Conservation (phyloP, 2,113 vertebrate species). For the Podarcis raffonei region DNA sequence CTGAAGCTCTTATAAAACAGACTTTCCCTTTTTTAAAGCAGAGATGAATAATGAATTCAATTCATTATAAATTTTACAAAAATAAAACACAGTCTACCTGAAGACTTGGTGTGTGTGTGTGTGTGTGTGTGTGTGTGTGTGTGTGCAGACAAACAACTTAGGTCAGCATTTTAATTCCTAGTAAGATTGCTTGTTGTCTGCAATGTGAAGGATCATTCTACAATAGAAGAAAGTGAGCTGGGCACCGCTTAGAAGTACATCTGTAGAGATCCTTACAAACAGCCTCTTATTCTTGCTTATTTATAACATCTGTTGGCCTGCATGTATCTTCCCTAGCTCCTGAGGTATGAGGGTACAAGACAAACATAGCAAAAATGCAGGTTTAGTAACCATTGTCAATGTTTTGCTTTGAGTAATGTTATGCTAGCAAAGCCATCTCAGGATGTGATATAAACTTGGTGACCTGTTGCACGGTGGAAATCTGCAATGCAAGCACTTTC, state of each 20-base stretch:
- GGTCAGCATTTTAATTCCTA: neutral
- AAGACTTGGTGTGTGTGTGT: neutral
- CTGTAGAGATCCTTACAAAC: neutral
- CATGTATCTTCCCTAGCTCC: constrained; percentile 7
- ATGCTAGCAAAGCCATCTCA: constrained; percentile 38
- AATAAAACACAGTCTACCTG: neutral
- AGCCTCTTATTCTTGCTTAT: constrained; percentile 12
- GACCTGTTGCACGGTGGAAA: constrained; percentile 28
- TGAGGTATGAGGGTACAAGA: constrained; percentile 24
- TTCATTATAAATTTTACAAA: neutral
- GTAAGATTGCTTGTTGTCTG: neutral
- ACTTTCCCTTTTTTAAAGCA: neutral
- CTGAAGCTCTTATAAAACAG: neutral
- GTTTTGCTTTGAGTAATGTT: constrained; percentile 38
- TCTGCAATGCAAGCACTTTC: constrained; percentile 26
- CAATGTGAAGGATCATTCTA: neutral
- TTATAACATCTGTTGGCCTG: constrained; percentile 1
- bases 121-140: no score
- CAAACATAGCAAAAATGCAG: neutral
- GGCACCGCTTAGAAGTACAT: neutral
- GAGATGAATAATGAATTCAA: neutral
- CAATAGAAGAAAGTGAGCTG: neutral
- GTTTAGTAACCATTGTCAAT: neutral
- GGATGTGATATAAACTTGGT: constrained; percentile 22
- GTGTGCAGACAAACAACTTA: neutral